These are phyloP conservation scores for Synanthedon myopaeformis DNA, from an alignment of 2,888 invertebrate species.

Conservation along the genomic window DNA sequence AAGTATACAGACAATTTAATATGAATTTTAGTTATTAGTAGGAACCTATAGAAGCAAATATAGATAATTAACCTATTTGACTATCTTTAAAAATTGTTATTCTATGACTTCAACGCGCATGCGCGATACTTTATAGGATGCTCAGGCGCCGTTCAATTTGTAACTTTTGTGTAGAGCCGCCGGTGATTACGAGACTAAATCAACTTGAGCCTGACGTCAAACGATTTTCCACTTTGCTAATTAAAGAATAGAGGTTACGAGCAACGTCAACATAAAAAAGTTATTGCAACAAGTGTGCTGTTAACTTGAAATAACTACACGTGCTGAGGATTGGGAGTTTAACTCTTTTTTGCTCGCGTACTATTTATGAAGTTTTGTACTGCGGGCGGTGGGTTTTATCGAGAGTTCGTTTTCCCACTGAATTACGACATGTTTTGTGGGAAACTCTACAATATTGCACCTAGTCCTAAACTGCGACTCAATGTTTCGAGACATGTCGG, in stretches of 20 bases:
- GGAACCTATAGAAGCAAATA: no score
- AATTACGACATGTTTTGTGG: no score
- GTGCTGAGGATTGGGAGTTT: conserved; percentile 11
- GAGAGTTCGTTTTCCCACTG: no score
- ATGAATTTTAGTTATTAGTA: no score
- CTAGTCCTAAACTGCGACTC: no score
- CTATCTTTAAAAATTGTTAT: not conserved
- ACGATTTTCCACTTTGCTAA: not conserved
- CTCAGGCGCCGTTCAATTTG: conserved; percentile 32
- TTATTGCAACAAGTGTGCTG: conserved; percentile 21
- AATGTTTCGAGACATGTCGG: no score
- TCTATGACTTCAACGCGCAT: conserved; percentile 7
- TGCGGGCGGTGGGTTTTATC: no score
- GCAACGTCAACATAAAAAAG: conserved; percentile 8
- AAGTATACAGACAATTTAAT: no score
- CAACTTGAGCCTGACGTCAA: conserved; percentile 3
- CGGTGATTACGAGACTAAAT: conserved; percentile 17
- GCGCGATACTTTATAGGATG: conserved; percentile 12
- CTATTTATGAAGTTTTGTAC: no score
- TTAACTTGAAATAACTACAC: conserved; percentile 30
- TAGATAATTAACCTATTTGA: not conserved
- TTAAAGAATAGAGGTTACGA: conserved; percentile 5
- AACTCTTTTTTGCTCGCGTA: conserved; percentile 1
- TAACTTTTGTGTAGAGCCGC: conserved; percentile 27
- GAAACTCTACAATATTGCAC: no score